phyloP scores from a whole-genome alignment of 2,888 invertebrate species.

The Dysmachus trigonus region DNA sequence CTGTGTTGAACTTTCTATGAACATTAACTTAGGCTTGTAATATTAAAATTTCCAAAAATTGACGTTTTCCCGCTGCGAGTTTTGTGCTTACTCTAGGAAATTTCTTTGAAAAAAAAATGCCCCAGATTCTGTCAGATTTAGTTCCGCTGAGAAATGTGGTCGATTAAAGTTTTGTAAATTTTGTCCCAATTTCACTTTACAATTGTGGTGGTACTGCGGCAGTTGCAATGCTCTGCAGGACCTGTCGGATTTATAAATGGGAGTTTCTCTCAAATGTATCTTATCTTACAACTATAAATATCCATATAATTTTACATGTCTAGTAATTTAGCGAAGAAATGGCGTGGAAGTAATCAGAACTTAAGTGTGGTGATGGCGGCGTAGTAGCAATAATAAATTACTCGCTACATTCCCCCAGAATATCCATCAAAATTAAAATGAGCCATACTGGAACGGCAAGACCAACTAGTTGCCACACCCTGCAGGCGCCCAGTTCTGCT shows the following conservation, averaged over 20 bases:
- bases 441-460: not conserved
- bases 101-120: too few relatives aligned
- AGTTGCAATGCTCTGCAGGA: not conserved
- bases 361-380: conserved; percentile 5
- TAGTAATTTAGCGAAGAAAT: conserved; percentile 4
- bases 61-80: too few relatives aligned
- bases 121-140: not conserved
- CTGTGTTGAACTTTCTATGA: too few relatives aligned
- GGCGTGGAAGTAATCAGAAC: conserved; percentile 33
- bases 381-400: not conserved
- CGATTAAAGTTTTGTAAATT: not conserved
- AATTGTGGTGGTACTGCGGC: not conserved
- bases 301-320: not conserved
- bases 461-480: conserved; percentile 15
- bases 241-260: not conserved
- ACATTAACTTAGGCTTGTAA: too few relatives aligned
- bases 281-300: not conserved
- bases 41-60: too few relatives aligned
- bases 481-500: not conserved
- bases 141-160: not conserved
- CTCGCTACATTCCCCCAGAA: not conserved
- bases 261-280: not conserved
- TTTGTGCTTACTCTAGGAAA: too few relatives aligned
- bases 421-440: conserved; percentile 39
- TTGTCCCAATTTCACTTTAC: not conserved